Percentiles rank a stretch among this genome's conserved stretches.
These are phyloP conservation scores for Elanus axillaris DNA, from an alignment of 2,113 vertebrate genomes.

Conservation along the genomic window DNA sequence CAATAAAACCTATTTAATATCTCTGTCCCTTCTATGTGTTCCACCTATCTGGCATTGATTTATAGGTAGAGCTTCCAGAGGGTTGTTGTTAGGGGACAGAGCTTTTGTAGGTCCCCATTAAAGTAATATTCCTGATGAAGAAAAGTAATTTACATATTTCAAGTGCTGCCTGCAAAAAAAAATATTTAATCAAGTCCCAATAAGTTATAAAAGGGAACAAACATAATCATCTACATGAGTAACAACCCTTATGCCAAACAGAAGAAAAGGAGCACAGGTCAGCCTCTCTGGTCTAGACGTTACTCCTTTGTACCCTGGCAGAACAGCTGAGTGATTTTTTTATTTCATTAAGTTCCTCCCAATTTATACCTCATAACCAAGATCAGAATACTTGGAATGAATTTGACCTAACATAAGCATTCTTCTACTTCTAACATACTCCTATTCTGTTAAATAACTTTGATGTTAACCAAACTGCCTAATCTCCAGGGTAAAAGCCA, in stretches of 20 bases:
- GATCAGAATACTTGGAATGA: not conserved
- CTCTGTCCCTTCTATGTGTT: not conserved
- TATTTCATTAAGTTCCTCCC: not conserved
- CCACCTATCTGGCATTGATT: conserved; percentile 12
- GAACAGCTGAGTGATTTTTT: not conserved
- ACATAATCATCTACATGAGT: not conserved
- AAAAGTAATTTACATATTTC: conserved; percentile 35
- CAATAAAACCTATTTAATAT: not conserved
- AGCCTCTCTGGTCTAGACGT: not conserved
- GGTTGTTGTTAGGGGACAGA: conserved; percentile 60
- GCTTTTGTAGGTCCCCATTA: conserved; percentile 9
- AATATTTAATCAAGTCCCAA: not conserved
- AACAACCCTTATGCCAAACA: not conserved
- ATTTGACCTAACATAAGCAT: not conserved
- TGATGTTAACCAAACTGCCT: not conserved
- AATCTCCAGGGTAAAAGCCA: not conserved
- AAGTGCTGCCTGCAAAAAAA: not conserved
- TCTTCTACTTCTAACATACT: not conserved
- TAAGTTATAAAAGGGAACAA: conserved; percentile 1
- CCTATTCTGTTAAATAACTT: not conserved
- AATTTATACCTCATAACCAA: not conserved
- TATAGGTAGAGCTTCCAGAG: not conserved
- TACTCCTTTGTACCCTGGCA: not conserved
- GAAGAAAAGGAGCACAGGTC: not conserved
- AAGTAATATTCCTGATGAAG: conserved; percentile 5